Conservation (phyloP, 2,888 invertebrate genomes). For the Dermolepida albohirtum region DNA sequence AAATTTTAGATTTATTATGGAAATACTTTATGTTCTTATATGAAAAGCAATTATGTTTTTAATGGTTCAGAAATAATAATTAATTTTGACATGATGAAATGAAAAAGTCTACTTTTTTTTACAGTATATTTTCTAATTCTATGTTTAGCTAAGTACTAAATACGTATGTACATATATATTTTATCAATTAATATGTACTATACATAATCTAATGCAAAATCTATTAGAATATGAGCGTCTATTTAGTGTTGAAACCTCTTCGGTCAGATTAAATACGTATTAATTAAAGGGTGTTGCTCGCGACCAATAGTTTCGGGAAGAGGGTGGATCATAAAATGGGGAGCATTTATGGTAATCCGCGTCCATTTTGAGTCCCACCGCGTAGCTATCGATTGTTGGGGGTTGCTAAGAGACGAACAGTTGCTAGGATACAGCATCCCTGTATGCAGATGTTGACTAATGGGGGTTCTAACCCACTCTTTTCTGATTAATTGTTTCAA, state of each 20-base stretch:
- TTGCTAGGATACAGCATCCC: conserved; percentile 50
- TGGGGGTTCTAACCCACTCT: conserved; percentile 40
- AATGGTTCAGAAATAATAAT: no score
- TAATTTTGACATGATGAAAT: no score
- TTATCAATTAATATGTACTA: background rate
- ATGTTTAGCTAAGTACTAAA: no score
- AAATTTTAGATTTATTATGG: no score
- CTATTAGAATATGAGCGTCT: conserved; percentile 10
- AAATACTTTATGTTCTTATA: no score
- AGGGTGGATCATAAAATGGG: conserved; percentile 49
- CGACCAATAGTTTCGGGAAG: conserved; percentile 49
- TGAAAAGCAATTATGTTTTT: no score
- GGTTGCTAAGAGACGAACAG: conserved; percentile 51
- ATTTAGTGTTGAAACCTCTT: conserved; percentile 35
- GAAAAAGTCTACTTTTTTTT: no score
- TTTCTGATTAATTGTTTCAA: conserved; percentile 30
- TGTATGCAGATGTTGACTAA: conserved; percentile 49
- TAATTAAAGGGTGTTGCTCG: conserved; percentile 45
- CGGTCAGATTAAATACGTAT: conserved; percentile 45
- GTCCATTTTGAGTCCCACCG: conserved; percentile 54
- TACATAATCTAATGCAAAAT: background rate
- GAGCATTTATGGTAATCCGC: conserved; percentile 54
- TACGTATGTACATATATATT: conserved; percentile 1
- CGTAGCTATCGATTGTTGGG: conserved; percentile 52
- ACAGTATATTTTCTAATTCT: no score